phyloP scores from a whole-genome alignment of 2,797 vertebrate genomes.

The Pangasius larnaudii region DNA sequence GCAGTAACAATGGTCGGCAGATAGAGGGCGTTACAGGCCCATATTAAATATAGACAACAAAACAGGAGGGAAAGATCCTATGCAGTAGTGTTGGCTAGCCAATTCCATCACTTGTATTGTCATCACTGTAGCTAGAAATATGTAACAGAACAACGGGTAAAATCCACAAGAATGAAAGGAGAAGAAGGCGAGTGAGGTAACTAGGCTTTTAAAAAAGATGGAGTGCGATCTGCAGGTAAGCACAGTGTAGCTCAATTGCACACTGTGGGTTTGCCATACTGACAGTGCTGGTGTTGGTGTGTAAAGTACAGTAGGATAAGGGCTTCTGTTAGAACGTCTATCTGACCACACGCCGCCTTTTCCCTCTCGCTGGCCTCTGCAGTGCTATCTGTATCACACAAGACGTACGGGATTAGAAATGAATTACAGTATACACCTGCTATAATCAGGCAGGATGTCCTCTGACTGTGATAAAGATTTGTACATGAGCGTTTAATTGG shows the following conservation, averaged over 20 bases:
- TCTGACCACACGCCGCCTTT: slow-evolving; percentile 77
- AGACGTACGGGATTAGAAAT: slow-evolving; percentile 25
- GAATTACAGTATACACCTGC: slow-evolving; percentile 1
- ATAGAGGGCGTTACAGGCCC: slow-evolving; percentile 37
- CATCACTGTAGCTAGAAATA: slow-evolving; percentile 20
- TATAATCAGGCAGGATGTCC: not conserved
- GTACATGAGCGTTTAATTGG: not conserved
- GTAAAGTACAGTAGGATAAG: slow-evolving; percentile 41
- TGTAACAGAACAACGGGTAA: not conserved
- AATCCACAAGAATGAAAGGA: slow-evolving; percentile 11
- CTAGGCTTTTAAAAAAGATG: slow-evolving; percentile 33
- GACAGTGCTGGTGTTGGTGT: slow-evolving; percentile 62
- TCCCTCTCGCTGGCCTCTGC: slow-evolving; percentile 76
- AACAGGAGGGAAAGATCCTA: slow-evolving; percentile 18
- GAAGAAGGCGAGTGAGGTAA: slow-evolving; percentile 24
- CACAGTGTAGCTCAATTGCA: slow-evolving; percentile 45
- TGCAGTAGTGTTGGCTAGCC: slow-evolving; percentile 44
- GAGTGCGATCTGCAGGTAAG: slow-evolving; percentile 35
- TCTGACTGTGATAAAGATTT: not conserved
- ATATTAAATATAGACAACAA: slow-evolving; percentile 4
- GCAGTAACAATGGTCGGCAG: slow-evolving; percentile 29
- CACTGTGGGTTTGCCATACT: slow-evolving; percentile 45
- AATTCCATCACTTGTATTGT: slow-evolving; percentile 2
- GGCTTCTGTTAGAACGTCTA: slow-evolving; percentile 53
- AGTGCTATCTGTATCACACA: slow-evolving; percentile 66